Percentiles rank a stretch among this genome's conserved stretches.
phyloP scores from a whole-genome alignment of 2,113 vertebrate genomes.

The Himantopus leucocephalus region DNA sequence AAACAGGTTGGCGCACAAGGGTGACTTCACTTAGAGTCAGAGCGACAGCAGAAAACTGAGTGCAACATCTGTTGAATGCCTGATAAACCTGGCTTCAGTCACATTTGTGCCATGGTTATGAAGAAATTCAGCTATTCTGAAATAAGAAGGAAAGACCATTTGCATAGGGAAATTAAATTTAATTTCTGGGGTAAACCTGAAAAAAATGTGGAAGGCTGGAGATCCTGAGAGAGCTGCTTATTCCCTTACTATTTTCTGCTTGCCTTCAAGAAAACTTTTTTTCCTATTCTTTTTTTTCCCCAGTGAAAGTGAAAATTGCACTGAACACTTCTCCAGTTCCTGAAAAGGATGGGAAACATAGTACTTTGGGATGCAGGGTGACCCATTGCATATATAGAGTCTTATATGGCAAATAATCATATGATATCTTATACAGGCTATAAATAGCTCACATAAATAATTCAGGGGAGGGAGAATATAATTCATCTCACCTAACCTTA shows the following conservation, averaged over 20 bases:
- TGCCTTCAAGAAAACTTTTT: neutral
- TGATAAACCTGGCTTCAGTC: neutral
- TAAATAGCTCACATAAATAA: neutral
- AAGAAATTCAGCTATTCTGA: neutral
- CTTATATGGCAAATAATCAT: neutral
- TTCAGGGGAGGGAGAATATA: neutral
- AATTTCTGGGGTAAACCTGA: neutral
- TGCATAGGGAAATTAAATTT: neutral
- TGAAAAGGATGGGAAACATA: neutral
- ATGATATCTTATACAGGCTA: neutral
- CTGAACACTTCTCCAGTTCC: neutral
- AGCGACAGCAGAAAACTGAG: neutral
- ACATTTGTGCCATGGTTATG: fast-evolving
- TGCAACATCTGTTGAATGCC: neutral
- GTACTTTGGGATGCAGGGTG: neutral
- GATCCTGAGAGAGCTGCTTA: neutral
- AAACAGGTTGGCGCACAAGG: neutral
- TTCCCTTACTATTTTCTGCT: neutral
- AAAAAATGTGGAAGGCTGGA: neutral
- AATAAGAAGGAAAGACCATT: neutral
- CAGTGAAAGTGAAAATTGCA: neutral
- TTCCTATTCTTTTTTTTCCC: neutral
- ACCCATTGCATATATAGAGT: neutral
- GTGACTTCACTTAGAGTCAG: neutral
- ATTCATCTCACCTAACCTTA: neutral